Evolutionary conservation across 2,113 vertebrate species (phyloP), one percentile per base, ranked within the genome.

Genomic region (human): DNA sequence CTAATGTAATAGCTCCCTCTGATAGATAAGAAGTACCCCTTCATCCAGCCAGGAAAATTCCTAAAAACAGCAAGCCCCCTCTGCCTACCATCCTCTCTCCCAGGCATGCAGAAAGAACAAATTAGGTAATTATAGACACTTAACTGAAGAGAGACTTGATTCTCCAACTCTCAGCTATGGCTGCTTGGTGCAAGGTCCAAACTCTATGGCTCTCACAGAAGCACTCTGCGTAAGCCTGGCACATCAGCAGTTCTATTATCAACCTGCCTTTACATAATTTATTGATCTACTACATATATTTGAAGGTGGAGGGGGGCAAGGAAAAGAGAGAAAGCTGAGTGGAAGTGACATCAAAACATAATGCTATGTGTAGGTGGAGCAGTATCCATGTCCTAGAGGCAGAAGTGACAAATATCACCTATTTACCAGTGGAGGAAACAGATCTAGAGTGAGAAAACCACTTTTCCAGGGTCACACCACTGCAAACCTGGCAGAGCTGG

Each of bases 171-270:
- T 52, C 64, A 96, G 76, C 38, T 81, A 88, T 40, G 43, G 57
- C 94, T 88, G 72, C 66, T 82, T 92, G 90, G 95, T 94, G 82
- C 94, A 96, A 97, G 73, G 97, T 96, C 89, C 72, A 92, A 85
- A 82, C 55, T 86, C 80, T 84, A 45, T 27, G 75, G 92, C 92
- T 92, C 50, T 97, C 11, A 6, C 16, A 59, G 61, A 64, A 96
- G 87, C 94, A 97, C 52, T 96, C 50, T 85, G 76, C 70, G 7
- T 50, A 88, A 38, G 30, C 73, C 66, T 55, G 78, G 72, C 43
- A 57, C 89, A 89, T 97, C 97, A 94, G 95, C 97, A 97, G 68
- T 95, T 92, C 96, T 93, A 96, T 95, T 95, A 97, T 68, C 92
- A 90, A 93, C 55, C 84, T 94, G 64, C 27, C 66, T 50, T 93